Evolutionary conservation across 2,113 vertebrate species (phyloP), one percentile per base, ranked within the genome.

Genomic region (Aptenodytes patagonicus): DNA sequence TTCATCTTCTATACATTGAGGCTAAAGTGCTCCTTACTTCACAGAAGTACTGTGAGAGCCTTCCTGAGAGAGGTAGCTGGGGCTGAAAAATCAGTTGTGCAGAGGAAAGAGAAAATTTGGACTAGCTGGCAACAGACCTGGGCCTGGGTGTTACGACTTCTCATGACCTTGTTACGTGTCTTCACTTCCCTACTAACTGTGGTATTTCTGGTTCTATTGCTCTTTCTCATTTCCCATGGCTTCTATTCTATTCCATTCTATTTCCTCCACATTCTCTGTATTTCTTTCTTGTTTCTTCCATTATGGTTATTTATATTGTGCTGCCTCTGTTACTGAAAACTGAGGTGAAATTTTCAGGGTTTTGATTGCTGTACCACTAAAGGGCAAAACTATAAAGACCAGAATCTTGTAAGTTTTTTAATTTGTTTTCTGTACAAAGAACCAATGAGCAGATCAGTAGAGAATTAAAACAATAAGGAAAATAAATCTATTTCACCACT

Each of bases 381-480:
- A 94, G 34, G 47, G n/a, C 36, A 92, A 88, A 96, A 70, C 46
- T 38, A 38, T 66, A 82, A 92, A 88, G 46, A 80, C 29, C 17
- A 38, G 19, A 90, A 57, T 87, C 38, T 84, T 79, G 3, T 40
- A 79, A 57, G 32, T 46, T 52, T 94, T 92, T 38, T 2, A 52
- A 69, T 87, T 90, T 93, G 18, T 84, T 95, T 96, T 78, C 64
- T 82, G 8, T 79, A 38, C 11, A 32, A 69, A 89, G 42, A 60
- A 34, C 26, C n/a, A 61, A 81, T 49, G 54, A 84, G 20, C 57
- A 16, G 49, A 82, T 68, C 72, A 71, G 28, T 49, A 46, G 92
- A 90, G 80, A 91, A 82, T 76, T 93, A 72, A 94, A 93, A 72
- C 51, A 87, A 55, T 87, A 55, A 92, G 57, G 32, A 89, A 93